phyloP scores from a whole-genome alignment of 2,888 invertebrate species.

The Eupithecia tripunctaria region DNA sequence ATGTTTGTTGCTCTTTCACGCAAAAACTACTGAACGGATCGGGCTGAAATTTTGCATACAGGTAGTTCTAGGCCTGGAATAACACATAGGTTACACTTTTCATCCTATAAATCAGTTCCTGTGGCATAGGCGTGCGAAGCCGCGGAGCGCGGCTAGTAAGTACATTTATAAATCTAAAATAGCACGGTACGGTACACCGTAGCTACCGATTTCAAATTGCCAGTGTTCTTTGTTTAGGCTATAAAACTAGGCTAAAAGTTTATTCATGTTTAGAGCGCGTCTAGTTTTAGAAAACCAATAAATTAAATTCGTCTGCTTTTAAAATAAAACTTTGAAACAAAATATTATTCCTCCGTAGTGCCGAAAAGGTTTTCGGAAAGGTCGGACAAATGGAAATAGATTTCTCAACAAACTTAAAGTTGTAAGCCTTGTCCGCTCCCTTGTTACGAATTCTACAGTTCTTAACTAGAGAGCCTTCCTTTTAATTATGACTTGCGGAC shows the following conservation, averaged over 20 bases:
- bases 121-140: too few relatives aligned
- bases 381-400: constrained; percentile 14
- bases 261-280: background rate
- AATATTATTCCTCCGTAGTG: background rate
- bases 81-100: too few relatives aligned
- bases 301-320: background rate
- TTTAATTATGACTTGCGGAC: background rate
- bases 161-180: too few relatives aligned
- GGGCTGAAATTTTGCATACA: too few relatives aligned
- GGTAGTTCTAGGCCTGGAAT: too few relatives aligned
- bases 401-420: background rate
- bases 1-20: too few relatives aligned
- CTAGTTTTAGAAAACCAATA: background rate
- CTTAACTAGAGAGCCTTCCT: background rate
- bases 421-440: constrained; percentile 3
- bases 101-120: too few relatives aligned
- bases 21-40: too few relatives aligned
- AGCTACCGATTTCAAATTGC: background rate
- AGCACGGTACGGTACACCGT: too few relatives aligned
- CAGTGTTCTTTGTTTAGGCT: background rate
- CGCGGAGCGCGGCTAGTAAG: too few relatives aligned
- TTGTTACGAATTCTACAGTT: background rate
- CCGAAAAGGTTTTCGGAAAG: background rate
- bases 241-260: background rate
- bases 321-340: background rate